Evolutionary conservation across 2,888 invertebrate species (phyloP).

Genomic region (Oscheius myriophilus): DNA sequence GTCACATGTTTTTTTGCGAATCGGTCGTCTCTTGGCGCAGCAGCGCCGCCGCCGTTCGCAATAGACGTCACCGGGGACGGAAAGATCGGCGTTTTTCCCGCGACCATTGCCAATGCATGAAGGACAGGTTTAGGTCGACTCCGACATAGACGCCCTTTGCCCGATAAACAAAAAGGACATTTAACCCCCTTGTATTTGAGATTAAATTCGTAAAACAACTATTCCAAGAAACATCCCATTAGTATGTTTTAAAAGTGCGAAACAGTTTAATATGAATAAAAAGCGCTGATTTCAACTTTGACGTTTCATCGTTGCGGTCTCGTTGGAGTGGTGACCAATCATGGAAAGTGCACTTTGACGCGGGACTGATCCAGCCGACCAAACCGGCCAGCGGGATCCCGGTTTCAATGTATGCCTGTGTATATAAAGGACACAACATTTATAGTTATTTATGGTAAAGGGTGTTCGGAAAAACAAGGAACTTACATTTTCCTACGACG

Average conservation of each 20-base stretch:
- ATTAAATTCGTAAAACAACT: no score
- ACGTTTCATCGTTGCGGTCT: background rate
- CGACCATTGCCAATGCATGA: conserved; percentile 26
- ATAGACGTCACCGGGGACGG: conserved; percentile 5
- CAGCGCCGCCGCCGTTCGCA: no score
- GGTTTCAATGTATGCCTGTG: background rate
- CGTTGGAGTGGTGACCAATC: background rate
- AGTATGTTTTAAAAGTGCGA: background rate
- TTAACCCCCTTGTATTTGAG: no score
- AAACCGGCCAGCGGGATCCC: no score
- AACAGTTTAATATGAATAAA: no score
- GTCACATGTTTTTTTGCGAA: conserved; percentile 28
- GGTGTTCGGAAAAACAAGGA: conserved; percentile 10
- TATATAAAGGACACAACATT: background rate
- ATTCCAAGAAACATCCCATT: background rate
- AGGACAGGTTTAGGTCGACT: background rate
- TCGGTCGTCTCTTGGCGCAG: conserved; percentile 1
- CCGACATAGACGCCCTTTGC: no score
- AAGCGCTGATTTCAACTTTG: background rate
- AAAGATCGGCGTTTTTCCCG: conserved; percentile 15
- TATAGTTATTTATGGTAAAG: background rate
- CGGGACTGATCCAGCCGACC: no score
- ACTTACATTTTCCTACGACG: conserved; percentile 59
- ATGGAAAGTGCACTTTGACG: no score
- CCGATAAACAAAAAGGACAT: no score